Evolutionary conservation across 2,797 vertebrate species (phyloP), one percentile per base, ranked within the genome.

Genomic region (Lutjanus argentimaculatus): DNA sequence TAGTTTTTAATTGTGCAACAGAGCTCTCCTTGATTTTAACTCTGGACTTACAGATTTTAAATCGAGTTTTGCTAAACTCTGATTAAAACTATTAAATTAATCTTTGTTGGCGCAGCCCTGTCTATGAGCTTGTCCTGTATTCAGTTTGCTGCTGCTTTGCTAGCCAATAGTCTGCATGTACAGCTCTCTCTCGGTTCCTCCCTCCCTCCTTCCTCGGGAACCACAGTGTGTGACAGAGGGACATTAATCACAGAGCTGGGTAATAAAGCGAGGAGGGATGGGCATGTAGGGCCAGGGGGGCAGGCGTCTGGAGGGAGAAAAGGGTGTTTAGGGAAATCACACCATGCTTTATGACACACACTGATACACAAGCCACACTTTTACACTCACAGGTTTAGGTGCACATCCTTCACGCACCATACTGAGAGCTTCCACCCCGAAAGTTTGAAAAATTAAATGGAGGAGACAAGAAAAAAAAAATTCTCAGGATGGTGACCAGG

Each of bases 261-360:
- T 93, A 93, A 94, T 93, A 92, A 94, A 93, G 92, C 80, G 77
- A 90, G 91, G 85, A 91, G 89, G 89, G 91, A 91, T 88, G 89
- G 88, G 89, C 91, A 91, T 83, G 90, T 88, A 84, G 81, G 79
- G 89, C 87, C 91, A 85, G 78, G 75, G 87, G 90, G 88, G 87
- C 86, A 90, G 87, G 90, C 64, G 82, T 90, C 91, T 89, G 68
- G 81, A 87, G 89, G 87, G 88, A 89, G 72, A 88, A 88, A 93
- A 85, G 88, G 89, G 82, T 93, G 92, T 92, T 94, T 94, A 94
- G 94, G 94, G 92, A 94, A 95, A 95, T 94, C 88, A 94, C 88
- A 85, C 83, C 58, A 52, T 89, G 88, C 80, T 92, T 93, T 93
- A 91, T 92, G 91, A 87, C 88, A 88, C 91, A 91, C 86, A 80